phyloP scores from a whole-genome alignment of 2,797 vertebrate species.

The Bradypodion ventrale region DNA sequence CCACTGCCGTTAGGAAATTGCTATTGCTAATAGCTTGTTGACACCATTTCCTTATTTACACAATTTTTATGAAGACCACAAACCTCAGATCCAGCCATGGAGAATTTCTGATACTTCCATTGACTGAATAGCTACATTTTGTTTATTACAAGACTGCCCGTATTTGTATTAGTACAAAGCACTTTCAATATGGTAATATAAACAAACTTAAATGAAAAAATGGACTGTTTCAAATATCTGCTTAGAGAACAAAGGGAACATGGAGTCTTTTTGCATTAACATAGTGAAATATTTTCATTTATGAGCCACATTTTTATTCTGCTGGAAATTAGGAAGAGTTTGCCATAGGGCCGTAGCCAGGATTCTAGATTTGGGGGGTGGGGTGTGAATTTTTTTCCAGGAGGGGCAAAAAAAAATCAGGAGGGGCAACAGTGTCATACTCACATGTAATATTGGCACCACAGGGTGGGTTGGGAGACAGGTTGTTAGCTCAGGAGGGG shows the following conservation, averaged over 20 bases:
- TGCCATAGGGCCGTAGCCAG: too few species aligned
- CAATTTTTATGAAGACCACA: slow-evolving; percentile 54
- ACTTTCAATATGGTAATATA: slow-evolving; percentile 9
- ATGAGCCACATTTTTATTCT: not conserved
- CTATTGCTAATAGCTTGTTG: slow-evolving; percentile 80
- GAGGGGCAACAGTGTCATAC: too few species aligned
- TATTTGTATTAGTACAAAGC: not conserved
- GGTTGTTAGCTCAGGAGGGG: too few species aligned
- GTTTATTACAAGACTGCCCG: slow-evolving; percentile 8
- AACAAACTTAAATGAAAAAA: slow-evolving; percentile 3
- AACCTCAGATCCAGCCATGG: slow-evolving; percentile 46
- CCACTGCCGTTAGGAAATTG: slow-evolving; percentile 87
- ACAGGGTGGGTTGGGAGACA: too few species aligned
- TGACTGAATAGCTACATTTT: not conserved
- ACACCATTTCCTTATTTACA: slow-evolving; percentile 75
- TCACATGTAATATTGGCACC: too few species aligned
- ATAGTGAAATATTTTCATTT: not conserved
- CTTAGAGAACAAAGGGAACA: not conserved
- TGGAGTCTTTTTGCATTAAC: slow-evolving; percentile 2
- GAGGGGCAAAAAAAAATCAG: too few species aligned
- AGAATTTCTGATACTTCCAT: slow-evolving; percentile 22
- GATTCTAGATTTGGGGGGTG: too few species aligned
- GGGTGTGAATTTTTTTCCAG: too few species aligned
- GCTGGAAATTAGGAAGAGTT: slow-evolving; percentile 43
- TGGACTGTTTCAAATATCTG: not conserved